Evolutionary conservation across 2,888 invertebrate species (phyloP), one percentile per base, ranked within the genome.

Genomic region (Xestoiulus laeticollis): DNA sequence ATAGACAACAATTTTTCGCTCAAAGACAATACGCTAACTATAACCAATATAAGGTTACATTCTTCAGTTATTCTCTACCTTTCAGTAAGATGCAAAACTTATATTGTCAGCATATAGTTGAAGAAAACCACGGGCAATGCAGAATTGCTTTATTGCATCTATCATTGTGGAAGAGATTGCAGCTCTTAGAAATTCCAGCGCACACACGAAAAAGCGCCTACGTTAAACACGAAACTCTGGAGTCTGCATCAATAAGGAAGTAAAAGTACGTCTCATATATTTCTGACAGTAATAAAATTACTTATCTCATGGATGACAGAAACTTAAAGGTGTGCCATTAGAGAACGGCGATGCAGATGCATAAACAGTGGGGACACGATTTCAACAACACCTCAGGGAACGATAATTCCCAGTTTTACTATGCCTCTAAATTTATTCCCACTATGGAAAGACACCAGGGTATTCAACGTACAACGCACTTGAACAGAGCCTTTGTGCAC

Each of bases 251-350:
- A 78, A 78, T 78, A 78, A 78, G 78, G 78, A 78, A 78, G 78
- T 78, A 30, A 78, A 78, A 78, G 78, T 26, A 78, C 78, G 78
- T 78, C 78, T 78, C 30, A 30, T 78, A 78, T 78, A 78, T 78
- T 78, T 78, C 78, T 78, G 78, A 78, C 78, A 78, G 78, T 78
- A 78, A 78, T 78, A 78, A 78, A 78, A 78, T 78, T 78, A 78
- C 78, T 78, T 78, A 78, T 78, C 78, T 78, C 78, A 78, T 14
- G 78, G 78, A 78, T 78, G 78, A 78, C 78, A 78, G 78, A 78
- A 78, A 78, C 78, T 78, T 78, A 78, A 78, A 78, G 78, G 78
- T 78, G 78, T 78, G 78, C 78, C 78, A 78, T 78, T 78, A 78
- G 78, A 78, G 78, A 78, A 78, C 30, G 26, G 78, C 78, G 78